Conservation (phyloP, 2,797 vertebrate species). For the Protonibea diacanthus region DNA sequence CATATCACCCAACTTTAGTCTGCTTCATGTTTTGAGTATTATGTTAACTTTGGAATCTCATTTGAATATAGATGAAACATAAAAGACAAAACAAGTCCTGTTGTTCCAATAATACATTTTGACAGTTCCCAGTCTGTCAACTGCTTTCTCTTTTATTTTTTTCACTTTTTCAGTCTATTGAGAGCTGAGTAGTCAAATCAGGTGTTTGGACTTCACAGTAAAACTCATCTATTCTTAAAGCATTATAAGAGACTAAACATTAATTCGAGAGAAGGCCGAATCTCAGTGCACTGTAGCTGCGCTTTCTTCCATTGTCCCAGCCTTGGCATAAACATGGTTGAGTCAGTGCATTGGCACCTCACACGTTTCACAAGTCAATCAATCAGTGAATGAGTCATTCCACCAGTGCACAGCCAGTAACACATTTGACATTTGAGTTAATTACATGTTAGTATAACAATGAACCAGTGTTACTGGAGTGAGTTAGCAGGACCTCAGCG, state of each 20-base stretch:
- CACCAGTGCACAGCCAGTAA: background rate
- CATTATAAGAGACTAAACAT: background rate
- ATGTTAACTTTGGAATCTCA: too few relatives aligned
- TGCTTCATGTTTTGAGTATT: too few relatives aligned
- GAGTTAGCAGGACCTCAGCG: background rate
- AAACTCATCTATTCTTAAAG: background rate
- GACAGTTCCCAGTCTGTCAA: background rate
- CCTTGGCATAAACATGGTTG: background rate
- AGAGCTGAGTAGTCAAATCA: background rate
- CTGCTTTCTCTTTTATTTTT: background rate
- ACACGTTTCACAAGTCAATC: background rate
- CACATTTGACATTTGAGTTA: background rate
- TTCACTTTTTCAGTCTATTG: background rate
- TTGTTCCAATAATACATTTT: too few relatives aligned
- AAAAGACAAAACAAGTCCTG: too few relatives aligned
- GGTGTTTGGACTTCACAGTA: background rate
- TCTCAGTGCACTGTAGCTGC: background rate
- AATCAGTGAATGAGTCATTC: background rate
- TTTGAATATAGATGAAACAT: too few relatives aligned
- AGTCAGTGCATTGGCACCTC: rapidly evolving
- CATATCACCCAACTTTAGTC: too few relatives aligned
- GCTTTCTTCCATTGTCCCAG: background rate
- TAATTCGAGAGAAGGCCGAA: background rate
- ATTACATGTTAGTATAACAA: background rate
- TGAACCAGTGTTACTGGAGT: background rate